These are phyloP conservation scores for Eufriesea mexicana DNA, from an alignment of 1,140 invertebrate species.

Conservation along the genomic window DNA sequence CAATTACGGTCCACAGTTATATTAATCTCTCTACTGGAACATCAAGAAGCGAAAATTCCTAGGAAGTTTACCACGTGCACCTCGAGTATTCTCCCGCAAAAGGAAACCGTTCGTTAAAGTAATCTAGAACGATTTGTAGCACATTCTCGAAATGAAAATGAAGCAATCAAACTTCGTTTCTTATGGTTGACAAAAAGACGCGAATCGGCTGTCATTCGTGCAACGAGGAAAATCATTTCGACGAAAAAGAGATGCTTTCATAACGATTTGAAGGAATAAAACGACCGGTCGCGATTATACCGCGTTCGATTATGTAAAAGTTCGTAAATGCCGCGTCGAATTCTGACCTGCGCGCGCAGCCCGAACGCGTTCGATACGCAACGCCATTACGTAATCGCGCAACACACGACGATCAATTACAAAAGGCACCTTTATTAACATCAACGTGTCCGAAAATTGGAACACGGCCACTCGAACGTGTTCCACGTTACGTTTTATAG, in stretches of 20 bases:
- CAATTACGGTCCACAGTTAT: no score
- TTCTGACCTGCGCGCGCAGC: not conserved
- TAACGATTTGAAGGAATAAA: not conserved
- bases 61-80: not conserved
- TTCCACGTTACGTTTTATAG: no score
- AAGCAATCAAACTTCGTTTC: constrained; percentile 8
- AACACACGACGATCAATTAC: not conserved
- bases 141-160: not conserved
- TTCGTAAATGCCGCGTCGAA: not conserved
- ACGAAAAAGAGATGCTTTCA: not conserved
- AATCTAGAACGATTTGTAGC: not conserved
- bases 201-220: not conserved
- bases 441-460: not conserved
- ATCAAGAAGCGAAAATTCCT: not conserved
- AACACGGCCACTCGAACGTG: not conserved
- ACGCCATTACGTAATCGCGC: constrained; percentile 2
- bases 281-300: not conserved
- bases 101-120: not conserved
- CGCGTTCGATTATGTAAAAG: constrained; percentile 19
- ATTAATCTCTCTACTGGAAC: no score
- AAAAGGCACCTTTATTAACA: constrained; percentile 23
- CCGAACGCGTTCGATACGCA: not conserved
- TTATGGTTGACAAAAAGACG: not conserved
- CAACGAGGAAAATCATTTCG: constrained; percentile 6
- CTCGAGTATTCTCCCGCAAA: not conserved